A percentile compares a stretch with the other conserved stretches of the same genome.
These are phyloP conservation scores for Melitaea athalia DNA, from an alignment of 2,888 invertebrate species.

Conservation along the genomic window DNA sequence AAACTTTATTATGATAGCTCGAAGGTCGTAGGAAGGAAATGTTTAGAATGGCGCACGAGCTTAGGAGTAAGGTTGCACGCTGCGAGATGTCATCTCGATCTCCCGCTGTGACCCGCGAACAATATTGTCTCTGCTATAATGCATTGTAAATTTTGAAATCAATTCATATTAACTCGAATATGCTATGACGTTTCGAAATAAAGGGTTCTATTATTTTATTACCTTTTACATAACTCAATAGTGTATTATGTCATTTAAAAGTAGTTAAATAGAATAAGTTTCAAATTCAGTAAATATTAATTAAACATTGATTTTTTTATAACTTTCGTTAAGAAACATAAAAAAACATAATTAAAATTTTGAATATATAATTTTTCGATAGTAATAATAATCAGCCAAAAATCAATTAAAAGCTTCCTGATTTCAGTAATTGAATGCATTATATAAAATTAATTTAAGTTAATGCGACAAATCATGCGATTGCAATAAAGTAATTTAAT, in stretches of 20 bases:
- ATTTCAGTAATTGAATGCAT: slow-evolving; percentile 12
- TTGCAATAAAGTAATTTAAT: slow-evolving; percentile 12
- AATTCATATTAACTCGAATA: slow-evolving; percentile 71
- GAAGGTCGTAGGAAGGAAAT: slow-evolving; percentile 42
- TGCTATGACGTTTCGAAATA: slow-evolving; percentile 37
- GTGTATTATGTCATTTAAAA: neutral
- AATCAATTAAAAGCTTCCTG: slow-evolving; percentile 13
- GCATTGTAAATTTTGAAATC: slow-evolving; percentile 77
- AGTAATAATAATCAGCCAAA: slow-evolving; percentile 8
- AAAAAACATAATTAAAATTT: slow-evolving; percentile 4
- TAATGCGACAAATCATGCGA: neutral
- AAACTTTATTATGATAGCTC: slow-evolving; percentile 44
- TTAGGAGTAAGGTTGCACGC: slow-evolving; percentile 72
- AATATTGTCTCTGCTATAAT: slow-evolving; percentile 79
- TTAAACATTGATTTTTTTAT: neutral
- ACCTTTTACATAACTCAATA: neutral
- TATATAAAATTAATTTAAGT: slow-evolving; percentile 9
- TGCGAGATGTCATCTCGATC: slow-evolving; percentile 80
- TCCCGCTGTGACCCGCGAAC: slow-evolving; percentile 77
- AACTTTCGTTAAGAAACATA: neutral
- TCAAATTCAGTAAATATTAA: slow-evolving; percentile 4
- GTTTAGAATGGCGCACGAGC: slow-evolving; percentile 51
- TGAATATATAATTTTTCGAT: neutral
- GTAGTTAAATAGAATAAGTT: neutral
- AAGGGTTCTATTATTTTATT: slow-evolving; percentile 14